Evolutionary conservation across 1,140 invertebrate genomes (phyloP), one percentile per base, ranked within the genome.

Genomic region (Drosophila neocordata): DNA sequence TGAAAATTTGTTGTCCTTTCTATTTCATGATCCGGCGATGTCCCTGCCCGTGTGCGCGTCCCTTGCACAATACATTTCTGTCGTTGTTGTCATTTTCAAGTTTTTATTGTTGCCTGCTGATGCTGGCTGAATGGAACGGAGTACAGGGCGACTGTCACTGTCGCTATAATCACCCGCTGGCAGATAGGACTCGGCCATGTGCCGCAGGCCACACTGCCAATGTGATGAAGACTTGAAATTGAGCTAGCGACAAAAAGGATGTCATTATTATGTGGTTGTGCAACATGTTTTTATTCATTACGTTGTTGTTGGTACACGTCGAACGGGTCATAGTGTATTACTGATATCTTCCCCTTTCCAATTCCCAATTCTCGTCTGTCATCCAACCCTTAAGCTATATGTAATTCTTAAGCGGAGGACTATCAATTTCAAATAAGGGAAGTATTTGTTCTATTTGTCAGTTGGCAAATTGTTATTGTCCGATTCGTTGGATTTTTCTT

Each of bases 221-320:
- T 41, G 41, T 48, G 63, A 61, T 24, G 24, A 59, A 27, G n/a
- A 37, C 20, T 34, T 59, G 64, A 60, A 37, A 58, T 31, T 69
- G 63, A 65, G 66, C 72, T 73, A 69, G 64, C 77, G 63, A 77
- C 80, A 80, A 77, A 84, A 75, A 81, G 71, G 82, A 87, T 85
- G 81, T 87, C 81, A 87, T 85, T 87, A 85, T 87, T 81, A 75
- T 87, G 82, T 81, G 81, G 81, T 87, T 71, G 82, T 73, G 81
- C 77, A 87, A 81, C 82, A 87, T 81, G 82, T 85, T 80, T 85
- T 80, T 73, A 77, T 74, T 65, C 73, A 84, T 81, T 85, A 68
- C 35, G 41, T 78, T 65, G 71, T 66, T 57, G 53, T 38, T 73
- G 61, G 56, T 69, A 63, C 60, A 74, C 64, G 65, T 78, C 65